These are phyloP conservation scores for Heliocidaris erythrogramma DNA, from an alignment of 35 echinoderm and acorn worm species.

Conservation along the genomic window DNA sequence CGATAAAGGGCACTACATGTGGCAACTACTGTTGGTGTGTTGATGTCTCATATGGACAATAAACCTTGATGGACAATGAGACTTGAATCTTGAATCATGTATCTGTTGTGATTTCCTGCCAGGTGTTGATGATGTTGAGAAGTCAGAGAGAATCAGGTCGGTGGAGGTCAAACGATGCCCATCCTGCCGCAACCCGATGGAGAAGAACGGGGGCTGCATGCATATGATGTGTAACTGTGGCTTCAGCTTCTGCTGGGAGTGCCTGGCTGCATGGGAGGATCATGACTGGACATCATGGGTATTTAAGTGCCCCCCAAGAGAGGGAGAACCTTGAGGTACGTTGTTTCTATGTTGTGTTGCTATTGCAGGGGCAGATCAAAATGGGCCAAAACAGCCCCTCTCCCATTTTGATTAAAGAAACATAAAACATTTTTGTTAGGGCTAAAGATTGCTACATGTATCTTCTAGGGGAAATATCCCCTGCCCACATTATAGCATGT, in stretches of 20 bases:
- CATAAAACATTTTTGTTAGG: neutral
- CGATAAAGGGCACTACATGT: no score
- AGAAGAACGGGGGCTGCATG: constrained; percentile 70
- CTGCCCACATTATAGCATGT: neutral
- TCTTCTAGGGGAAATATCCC: neutral
- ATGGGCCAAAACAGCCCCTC: neutral
- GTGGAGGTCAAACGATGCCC: constrained; percentile 73
- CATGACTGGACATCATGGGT: neutral
- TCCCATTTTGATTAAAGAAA: neutral
- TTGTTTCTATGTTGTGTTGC: neutral
- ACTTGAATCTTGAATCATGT: no score
- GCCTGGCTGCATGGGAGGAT: constrained; percentile 32
- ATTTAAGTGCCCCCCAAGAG: neutral
- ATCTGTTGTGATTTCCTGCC: no score
- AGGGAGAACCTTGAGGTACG: constrained; percentile 19
- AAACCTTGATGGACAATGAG: no score
- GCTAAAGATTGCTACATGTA: neutral
- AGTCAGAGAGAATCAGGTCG: constrained; percentile 33
- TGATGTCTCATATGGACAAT: no score
- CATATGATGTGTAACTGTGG: constrained; percentile 70
- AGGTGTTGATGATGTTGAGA: neutral
- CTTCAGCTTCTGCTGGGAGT: constrained; percentile 69
- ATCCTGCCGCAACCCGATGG: constrained; percentile 55
- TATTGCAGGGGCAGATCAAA: neutral
- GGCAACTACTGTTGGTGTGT: no score